Conservation (phyloP, 2,797 vertebrate species). For the Hydrophis major region DNA sequence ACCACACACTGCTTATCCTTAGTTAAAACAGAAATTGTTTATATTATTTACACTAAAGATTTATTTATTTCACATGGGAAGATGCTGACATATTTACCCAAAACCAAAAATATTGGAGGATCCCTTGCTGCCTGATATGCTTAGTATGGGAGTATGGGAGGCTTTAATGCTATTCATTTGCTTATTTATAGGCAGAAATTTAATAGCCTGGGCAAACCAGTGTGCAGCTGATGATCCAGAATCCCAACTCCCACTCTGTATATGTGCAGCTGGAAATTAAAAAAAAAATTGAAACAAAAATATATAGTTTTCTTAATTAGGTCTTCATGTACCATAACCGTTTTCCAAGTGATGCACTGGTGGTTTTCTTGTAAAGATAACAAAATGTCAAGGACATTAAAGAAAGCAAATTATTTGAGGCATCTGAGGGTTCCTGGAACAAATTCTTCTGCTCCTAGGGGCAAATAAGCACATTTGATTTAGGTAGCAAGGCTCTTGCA, state of each 20-base stretch:
- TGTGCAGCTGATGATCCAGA: not conserved
- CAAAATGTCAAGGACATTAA: not conserved
- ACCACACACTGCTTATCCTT: not conserved
- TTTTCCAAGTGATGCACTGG: not conserved
- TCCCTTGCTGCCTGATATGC: not conserved
- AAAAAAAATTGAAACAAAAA: not conserved
- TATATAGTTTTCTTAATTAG: not conserved
- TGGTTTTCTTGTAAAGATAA: not conserved
- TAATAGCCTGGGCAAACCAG: not conserved
- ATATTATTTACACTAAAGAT: not conserved
- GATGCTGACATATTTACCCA: not conserved
- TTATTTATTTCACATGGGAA: not conserved
- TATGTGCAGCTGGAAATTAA: no score
- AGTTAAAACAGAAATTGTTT: not conserved
- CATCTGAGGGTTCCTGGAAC: not conserved
- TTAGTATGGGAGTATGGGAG: not conserved
- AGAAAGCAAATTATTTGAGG: not conserved
- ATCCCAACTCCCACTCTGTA: not conserved
- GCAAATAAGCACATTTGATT: not conserved
- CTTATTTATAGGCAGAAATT: not conserved
- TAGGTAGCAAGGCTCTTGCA: not conserved
- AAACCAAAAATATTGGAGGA: not conserved
- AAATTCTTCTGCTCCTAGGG: not conserved
- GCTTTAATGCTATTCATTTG: not conserved
- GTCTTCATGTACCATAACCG: not conserved